Conservation (phyloP, 2,888 invertebrate genomes). For the Agrotis ipsilon region DNA sequence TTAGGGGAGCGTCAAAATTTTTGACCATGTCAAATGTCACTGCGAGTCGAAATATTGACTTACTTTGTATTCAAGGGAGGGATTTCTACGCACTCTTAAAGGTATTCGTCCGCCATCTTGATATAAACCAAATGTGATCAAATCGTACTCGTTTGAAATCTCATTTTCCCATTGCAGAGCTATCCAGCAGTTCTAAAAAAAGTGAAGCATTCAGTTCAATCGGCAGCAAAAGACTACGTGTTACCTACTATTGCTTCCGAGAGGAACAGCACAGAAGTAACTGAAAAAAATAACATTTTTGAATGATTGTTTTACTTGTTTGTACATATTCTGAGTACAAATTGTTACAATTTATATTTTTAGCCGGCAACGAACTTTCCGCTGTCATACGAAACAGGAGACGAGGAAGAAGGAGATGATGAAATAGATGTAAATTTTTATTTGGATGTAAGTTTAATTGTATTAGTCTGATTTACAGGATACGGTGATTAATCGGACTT, state of each 20-base stretch:
- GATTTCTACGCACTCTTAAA: constrained; percentile 87
- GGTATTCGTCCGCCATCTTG: constrained; percentile 67
- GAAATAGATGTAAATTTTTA: constrained; percentile 67
- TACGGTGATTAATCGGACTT: no score
- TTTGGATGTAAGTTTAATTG: constrained; percentile 71
- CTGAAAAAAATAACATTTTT: constrained; percentile 18
- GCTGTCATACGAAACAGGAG: constrained; percentile 78
- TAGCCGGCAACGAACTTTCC: constrained; percentile 65
- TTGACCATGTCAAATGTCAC: constrained; percentile 85
- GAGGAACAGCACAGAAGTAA: constrained; percentile 75
- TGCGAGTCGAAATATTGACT: constrained; percentile 88
- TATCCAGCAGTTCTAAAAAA: constrained; percentile 86
- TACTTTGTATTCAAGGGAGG: constrained; percentile 85
- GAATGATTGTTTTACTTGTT: not conserved
- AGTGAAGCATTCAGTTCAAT: constrained; percentile 81
- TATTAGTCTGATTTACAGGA: no score
- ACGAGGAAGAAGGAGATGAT: constrained; percentile 75
- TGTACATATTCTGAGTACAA: no score
- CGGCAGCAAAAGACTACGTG: constrained; percentile 86
- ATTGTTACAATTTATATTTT: not conserved
- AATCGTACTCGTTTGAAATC: no score
- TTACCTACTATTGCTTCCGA: constrained; percentile 82
- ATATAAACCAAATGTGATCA: not conserved
- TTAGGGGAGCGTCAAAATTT: constrained; percentile 82
- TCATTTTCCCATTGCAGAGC: constrained; percentile 76